These are phyloP conservation scores for Pseudanteris insignis DNA, from an alignment of 2,888 invertebrate species.

Conservation along the genomic window DNA sequence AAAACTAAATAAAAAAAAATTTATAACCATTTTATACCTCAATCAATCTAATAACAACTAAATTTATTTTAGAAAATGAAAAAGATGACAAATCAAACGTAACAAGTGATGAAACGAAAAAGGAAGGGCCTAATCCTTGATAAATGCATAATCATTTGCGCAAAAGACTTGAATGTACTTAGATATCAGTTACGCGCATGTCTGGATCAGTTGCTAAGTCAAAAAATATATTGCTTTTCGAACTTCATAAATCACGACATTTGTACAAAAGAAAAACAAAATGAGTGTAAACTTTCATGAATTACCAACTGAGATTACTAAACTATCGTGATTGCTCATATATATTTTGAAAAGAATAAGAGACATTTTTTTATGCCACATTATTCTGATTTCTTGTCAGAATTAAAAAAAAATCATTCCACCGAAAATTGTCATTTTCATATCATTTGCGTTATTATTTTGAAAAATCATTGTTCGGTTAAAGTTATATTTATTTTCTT, in stretches of 20 bases:
- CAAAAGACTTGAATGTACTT: slow-evolving; percentile 19
- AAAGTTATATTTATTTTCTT: no score
- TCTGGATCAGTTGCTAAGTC: slow-evolving; percentile 44
- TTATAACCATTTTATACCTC: no score
- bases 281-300: slow-evolving; percentile 3
- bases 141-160: slow-evolving; percentile 47
- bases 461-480: no score
- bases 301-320: background rate
- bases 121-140: slow-evolving; percentile 77
- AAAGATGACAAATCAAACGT: slow-evolving; percentile 73
- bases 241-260: slow-evolving; percentile 39
- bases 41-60: background rate
- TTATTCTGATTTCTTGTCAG: no score
- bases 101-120: slow-evolving; percentile 75
- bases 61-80: slow-evolving; percentile 68
- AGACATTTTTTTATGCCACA: no score
- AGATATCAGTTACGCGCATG: slow-evolving; percentile 21
- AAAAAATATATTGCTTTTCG: slow-evolving; percentile 49
- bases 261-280: slow-evolving; percentile 19
- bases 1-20: no score
- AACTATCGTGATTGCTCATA: no score
- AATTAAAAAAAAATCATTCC: no score
- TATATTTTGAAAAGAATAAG: no score
- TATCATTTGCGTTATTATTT: no score
- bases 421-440: no score